These are phyloP conservation scores for Lacanobia wlatinum DNA, from an alignment of 2,888 invertebrate species.

Conservation along the genomic window DNA sequence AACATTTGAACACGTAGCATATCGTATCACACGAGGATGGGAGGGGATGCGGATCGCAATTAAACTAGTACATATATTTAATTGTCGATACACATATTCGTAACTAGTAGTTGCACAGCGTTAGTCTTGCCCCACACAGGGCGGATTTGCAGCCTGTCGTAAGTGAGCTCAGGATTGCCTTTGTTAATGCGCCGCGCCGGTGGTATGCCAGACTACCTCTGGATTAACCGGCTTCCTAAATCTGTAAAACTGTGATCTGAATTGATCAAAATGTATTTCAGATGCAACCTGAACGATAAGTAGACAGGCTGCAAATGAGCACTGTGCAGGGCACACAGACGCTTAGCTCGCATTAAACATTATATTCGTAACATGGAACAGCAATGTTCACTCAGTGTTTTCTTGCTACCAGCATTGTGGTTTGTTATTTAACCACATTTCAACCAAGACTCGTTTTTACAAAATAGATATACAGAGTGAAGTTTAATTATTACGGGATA, in stretches of 20 bases:
- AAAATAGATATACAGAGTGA: slow-evolving; percentile 29
- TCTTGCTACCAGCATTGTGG: slow-evolving; percentile 69
- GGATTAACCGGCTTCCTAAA: slow-evolving; percentile 23
- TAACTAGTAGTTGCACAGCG: slow-evolving; percentile 67
- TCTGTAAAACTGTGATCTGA: slow-evolving; percentile 28
- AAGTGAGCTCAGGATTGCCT: slow-evolving; percentile 50
- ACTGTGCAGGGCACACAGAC: slow-evolving; percentile 65
- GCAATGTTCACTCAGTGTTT: slow-evolving; percentile 69
- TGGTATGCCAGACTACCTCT: slow-evolving; percentile 32
- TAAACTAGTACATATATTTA: slow-evolving; percentile 75
- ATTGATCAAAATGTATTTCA: slow-evolving; percentile 56
- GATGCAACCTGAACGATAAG: slow-evolving; percentile 42
- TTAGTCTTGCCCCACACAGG: slow-evolving; percentile 47
- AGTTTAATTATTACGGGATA: slow-evolving; percentile 50
- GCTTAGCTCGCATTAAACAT: slow-evolving; percentile 70
- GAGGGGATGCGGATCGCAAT: slow-evolving; percentile 76
- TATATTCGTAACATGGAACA: slow-evolving; percentile 73
- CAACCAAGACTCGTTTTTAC: slow-evolving; percentile 39
- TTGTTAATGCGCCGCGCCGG: slow-evolving; percentile 40
- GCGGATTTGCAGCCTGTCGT: slow-evolving; percentile 57
- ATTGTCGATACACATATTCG: slow-evolving; percentile 75
- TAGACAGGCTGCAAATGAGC: slow-evolving; percentile 63
- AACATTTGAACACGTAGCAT: slow-evolving; percentile 84
- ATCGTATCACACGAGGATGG: slow-evolving; percentile 85
- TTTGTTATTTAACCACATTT: slow-evolving; percentile 46